These are phyloP conservation scores for Dinoponera quadriceps DNA, from an alignment of 1,140 invertebrate species.

Conservation along the genomic window DNA sequence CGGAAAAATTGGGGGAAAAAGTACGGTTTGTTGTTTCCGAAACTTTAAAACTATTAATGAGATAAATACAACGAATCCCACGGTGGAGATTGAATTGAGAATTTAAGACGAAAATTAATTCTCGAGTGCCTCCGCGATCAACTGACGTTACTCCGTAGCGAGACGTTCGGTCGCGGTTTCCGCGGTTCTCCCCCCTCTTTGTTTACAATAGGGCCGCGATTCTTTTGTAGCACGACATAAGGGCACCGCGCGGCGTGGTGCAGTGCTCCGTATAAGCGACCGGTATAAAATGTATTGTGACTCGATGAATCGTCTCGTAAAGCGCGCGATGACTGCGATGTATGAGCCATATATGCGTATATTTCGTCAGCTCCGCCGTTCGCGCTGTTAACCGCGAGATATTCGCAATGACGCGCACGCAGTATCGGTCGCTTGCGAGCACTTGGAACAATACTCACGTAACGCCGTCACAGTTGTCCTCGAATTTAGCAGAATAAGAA, in stretches of 20 bases:
- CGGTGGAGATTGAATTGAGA: background rate
- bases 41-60: too few relatives aligned
- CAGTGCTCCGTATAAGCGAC: background rate
- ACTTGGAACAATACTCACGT: constrained; percentile 53
- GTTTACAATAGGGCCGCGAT: background rate
- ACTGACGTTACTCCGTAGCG: background rate
- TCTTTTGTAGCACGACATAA: background rate
- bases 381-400: constrained; percentile 47
- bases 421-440: constrained; percentile 26
- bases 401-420: constrained; percentile 9
- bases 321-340: constrained; percentile 1
- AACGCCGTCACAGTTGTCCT: constrained; percentile 46
- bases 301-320: constrained; percentile 37
- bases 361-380: constrained; percentile 23
- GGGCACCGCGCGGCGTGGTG: too few relatives aligned
- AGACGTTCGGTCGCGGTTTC: background rate
- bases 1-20: too few relatives aligned
- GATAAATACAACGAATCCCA: background rate
- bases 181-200: background rate
- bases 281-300: constrained; percentile 31
- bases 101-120: background rate
- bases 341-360: constrained; percentile 2
- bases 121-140: background rate
- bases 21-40: too few relatives aligned
- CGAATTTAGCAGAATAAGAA: constrained; percentile 23